A percentile compares a stretch with the other conserved stretches of the same genome.
These are phyloP conservation scores for Micromussa lordhowensis DNA, from an alignment of 92 coral and sea anemone genomes.

Conservation along the genomic window DNA sequence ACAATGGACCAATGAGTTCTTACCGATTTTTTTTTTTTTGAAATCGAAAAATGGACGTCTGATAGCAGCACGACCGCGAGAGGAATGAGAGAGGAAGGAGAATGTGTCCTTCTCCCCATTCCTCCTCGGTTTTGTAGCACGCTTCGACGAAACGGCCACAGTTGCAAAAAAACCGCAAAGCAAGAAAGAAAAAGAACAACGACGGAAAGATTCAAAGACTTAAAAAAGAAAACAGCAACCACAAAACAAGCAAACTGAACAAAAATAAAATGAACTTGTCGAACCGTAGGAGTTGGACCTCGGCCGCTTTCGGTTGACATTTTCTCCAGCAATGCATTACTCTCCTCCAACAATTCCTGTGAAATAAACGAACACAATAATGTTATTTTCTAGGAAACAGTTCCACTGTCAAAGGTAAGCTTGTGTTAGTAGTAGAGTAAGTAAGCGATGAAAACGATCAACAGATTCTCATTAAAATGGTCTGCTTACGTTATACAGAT, in stretches of 20 bases:
- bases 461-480: neutral
- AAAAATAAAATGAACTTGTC: neutral
- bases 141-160: no score
- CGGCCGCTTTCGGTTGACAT: constrained; percentile 32
- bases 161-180: neutral
- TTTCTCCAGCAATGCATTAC: constrained; percentile 34
- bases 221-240: neutral
- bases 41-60: no score
- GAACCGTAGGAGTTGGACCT: constrained; percentile 9
- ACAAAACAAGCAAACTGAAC: neutral
- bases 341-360: constrained; percentile 25
- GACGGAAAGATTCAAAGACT: neutral
- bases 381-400: neutral
- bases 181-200: neutral
- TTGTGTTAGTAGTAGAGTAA: neutral
- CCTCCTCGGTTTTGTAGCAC: no score
- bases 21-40: no score
- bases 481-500: constrained; percentile 19
- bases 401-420: neutral
- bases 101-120: no score
- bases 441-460: neutral
- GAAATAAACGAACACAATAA: neutral
- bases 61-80: no score
- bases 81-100: no score
- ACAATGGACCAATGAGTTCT: no score